These are phyloP conservation scores for Nylanderia fulva DNA, from an alignment of 1,140 invertebrate species.

Conservation along the genomic window DNA sequence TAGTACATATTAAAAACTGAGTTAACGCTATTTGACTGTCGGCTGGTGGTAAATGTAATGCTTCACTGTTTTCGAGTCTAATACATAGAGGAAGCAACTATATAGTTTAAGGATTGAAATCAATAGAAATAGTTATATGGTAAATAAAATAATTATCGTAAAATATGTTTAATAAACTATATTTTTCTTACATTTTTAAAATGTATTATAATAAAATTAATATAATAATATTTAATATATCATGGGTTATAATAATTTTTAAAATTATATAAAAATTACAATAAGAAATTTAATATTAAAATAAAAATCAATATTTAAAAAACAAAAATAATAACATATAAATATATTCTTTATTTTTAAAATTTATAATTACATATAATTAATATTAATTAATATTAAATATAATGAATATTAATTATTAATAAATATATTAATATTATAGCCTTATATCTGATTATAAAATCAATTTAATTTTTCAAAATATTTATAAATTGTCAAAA, in stretches of 20 bases:
- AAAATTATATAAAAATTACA: not conserved
- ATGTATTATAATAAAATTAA: not conserved
- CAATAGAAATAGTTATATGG: too few relatives aligned
- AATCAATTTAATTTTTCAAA: too few relatives aligned
- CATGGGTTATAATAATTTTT: not conserved
- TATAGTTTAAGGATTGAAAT: constrained; percentile 13
- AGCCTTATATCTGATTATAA: too few relatives aligned
- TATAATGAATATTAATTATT: too few relatives aligned
- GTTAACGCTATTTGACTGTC: not conserved
- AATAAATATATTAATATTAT: too few relatives aligned
- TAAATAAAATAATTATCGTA: too few relatives aligned
- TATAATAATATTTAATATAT: not conserved
- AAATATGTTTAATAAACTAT: not conserved
- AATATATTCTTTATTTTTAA: too few relatives aligned
- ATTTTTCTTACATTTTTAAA: not conserved
- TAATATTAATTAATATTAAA: too few relatives aligned
- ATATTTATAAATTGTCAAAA: too few relatives aligned
- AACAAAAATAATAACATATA: not conserved
- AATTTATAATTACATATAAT: too few relatives aligned
- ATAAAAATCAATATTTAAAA: not conserved
- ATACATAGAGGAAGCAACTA: constrained; percentile 24
- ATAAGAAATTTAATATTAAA: not conserved
- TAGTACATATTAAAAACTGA: not conserved
- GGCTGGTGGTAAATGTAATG: not conserved
- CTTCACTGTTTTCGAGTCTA: not conserved